phyloP scores from a whole-genome alignment of 2,888 invertebrate species.

The Dorcus parallelipipedus region DNA sequence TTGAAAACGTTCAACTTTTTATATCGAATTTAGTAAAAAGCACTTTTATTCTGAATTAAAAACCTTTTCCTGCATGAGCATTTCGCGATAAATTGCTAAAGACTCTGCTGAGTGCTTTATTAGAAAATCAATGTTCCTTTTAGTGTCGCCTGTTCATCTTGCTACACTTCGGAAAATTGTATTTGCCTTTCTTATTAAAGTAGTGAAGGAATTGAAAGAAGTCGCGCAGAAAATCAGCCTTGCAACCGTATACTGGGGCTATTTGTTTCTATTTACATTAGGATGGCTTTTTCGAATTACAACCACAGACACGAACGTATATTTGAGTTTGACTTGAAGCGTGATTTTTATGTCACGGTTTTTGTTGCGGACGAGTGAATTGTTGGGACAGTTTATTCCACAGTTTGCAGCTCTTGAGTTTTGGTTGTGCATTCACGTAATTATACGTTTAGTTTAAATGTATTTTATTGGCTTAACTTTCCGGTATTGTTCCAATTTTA shows the following conservation, averaged over 20 bases:
- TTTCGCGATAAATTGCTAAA: conserved; percentile 17
- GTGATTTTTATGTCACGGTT: background rate
- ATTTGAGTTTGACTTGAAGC: background rate
- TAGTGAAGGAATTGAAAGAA: conserved; percentile 25
- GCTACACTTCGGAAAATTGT: conserved; percentile 45
- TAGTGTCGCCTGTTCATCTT: conserved; percentile 18
- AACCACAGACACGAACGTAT: background rate
- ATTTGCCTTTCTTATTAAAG: conserved; percentile 47
- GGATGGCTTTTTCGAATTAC: background rate
- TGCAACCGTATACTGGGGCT: conserved; percentile 27
- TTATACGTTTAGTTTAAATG: background rate
- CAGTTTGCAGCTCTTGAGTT: background rate
- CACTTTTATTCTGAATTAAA: background rate
- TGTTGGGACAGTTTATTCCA: background rate
- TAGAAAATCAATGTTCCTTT: conserved; percentile 23
- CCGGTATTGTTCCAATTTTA: too few relatives aligned
- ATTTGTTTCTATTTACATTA: conserved; percentile 34
- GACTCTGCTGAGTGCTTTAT: conserved; percentile 19
- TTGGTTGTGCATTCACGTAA: background rate
- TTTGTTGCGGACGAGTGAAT: too few relatives aligned
- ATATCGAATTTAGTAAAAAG: background rate
- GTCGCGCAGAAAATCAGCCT: conserved; percentile 32
- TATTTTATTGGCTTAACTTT: too few relatives aligned
- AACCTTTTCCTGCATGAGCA: background rate
- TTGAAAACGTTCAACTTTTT: too few relatives aligned